Evolutionary conservation across 2,113 vertebrate genomes (phyloP), one percentile per base, ranked within the genome.

Genomic region (Physeter macrocephalus): DNA sequence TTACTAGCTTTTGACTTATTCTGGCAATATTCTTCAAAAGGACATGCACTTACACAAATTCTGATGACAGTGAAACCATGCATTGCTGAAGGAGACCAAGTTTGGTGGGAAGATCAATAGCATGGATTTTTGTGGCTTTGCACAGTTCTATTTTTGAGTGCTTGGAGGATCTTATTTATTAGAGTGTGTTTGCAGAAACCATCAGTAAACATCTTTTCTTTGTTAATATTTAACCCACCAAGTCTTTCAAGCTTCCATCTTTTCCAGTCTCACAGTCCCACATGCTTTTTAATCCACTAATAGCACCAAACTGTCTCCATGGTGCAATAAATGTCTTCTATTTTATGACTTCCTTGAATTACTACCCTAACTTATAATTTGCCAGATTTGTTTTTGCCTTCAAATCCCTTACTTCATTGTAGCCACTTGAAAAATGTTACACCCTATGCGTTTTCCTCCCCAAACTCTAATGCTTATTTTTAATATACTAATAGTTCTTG

Each of bases 311-410:
- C 96, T 98, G 97, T 97, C 98, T 98, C 98, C 98, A 98, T 94
- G 98, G 98, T 95, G 98, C 97, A 98, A 99, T 99, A 99, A 99
- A 99, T 98, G 98, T 98, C 98, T 98, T 97, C 97, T 98, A 96
- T 98, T 99, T 99, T 99, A 99, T 98, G 98, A 98, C 98, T 97
- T 98, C 97, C 97, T 98, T 99, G 98, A 99, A 98, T 99, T 98
- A 99, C 98, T 98, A 98, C 98, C 98, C 97, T 98, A 98, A 98
- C 98, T 98, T 98, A 97, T 98, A 98, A 98, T 98, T 98, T 98
- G 96, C 98, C 98, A 99, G 98, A 98, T 98, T 98, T 98, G 97
- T 84, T 98, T 98, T 97, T 98, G 98, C 98, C 98, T 99, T 98
- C 98, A 98, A 98, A 98, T 98, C 98, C 98, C 97, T 98, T 86